Percentiles rank a stretch among this genome's conserved stretches.
phyloP scores from a whole-genome alignment of 2,113 vertebrate genomes.

The Pseudopipra pipra region DNA sequence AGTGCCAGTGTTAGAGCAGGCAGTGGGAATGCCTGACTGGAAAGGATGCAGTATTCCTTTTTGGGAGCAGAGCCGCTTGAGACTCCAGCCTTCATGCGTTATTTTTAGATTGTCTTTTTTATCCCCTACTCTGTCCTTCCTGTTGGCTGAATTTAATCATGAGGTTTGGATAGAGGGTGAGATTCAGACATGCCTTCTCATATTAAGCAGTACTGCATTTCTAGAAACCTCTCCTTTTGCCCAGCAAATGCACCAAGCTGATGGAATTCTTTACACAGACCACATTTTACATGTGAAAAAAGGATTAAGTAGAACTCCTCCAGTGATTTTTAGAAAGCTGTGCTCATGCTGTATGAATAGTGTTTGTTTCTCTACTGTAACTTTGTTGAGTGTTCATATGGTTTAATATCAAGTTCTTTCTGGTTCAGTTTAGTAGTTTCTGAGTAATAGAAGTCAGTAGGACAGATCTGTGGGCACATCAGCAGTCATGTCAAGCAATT shows the following conservation, averaged over 20 bases:
- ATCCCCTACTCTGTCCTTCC: not conserved
- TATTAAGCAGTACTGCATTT: not conserved
- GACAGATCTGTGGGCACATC: not conserved
- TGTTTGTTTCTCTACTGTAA: not conserved
- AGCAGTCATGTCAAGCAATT: not conserved
- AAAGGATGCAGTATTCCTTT: not conserved
- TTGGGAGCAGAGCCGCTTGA: not conserved
- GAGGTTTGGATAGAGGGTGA: not conserved
- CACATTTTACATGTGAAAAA: not conserved
- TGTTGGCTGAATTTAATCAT: not conserved
- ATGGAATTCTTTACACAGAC: not conserved
- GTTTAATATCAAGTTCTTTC: not conserved
- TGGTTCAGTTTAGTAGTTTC: not conserved
- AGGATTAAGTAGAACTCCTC: not conserved
- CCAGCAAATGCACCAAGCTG: not conserved
- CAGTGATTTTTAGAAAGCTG: not conserved
- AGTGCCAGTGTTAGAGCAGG: not conserved
- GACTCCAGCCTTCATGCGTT: not conserved
- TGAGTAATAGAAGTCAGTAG: not conserved
- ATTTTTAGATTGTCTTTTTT: not conserved
- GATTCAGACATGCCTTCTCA: not conserved
- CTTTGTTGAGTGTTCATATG: not conserved
- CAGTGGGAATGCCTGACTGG: not conserved
- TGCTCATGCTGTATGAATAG: not conserved
- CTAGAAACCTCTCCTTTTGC: not conserved